These are phyloP conservation scores for Agapostemon virescens DNA, from an alignment of 2,888 invertebrate genomes.

Conservation along the genomic window DNA sequence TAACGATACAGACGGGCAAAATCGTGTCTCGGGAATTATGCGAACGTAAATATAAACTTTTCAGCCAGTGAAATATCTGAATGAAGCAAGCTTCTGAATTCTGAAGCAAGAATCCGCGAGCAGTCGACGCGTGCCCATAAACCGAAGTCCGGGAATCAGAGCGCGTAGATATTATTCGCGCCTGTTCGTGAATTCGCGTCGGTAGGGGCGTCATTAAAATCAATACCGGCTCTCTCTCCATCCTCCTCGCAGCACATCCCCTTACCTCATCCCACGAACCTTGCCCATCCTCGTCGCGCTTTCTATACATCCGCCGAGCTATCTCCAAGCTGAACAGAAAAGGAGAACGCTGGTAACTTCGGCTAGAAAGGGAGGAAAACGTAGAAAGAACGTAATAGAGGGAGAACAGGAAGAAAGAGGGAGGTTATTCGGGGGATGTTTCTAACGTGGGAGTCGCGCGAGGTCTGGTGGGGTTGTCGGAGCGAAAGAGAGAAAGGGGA, in stretches of 20 bases:
- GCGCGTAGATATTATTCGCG: slow-evolving; percentile 74
- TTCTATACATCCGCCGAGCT: not conserved
- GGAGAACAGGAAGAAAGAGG: not conserved
- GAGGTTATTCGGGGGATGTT: slow-evolving; percentile 54
- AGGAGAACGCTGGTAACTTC: not conserved
- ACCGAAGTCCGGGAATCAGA: slow-evolving; percentile 65
- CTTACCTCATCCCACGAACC: slow-evolving; percentile 49
- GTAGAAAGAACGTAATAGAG: not conserved
- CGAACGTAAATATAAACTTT: not conserved
- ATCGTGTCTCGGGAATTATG: not conserved
- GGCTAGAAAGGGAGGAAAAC: not conserved
- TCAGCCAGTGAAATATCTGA: not conserved
- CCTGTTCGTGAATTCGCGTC: slow-evolving; percentile 72
- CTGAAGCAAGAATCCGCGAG: not conserved
- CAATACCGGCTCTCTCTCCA: slow-evolving; percentile 78
- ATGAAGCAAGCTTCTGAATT: too few species aligned
- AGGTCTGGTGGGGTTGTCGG: slow-evolving; percentile 66
- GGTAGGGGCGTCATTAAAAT: slow-evolving; percentile 80
- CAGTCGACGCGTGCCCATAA: slow-evolving; percentile 18
- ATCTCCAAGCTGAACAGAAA: not conserved
- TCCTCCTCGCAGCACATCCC: slow-evolving; percentile 47
- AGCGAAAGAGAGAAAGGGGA: slow-evolving; percentile 20
- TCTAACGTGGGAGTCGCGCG: slow-evolving; percentile 72
- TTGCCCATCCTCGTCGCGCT: slow-evolving; percentile 55
- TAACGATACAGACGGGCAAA: too few species aligned